Evolutionary conservation across 2,888 invertebrate species (phyloP), one percentile per base, ranked within the genome.

Genomic region (Machimus rusticus): DNA sequence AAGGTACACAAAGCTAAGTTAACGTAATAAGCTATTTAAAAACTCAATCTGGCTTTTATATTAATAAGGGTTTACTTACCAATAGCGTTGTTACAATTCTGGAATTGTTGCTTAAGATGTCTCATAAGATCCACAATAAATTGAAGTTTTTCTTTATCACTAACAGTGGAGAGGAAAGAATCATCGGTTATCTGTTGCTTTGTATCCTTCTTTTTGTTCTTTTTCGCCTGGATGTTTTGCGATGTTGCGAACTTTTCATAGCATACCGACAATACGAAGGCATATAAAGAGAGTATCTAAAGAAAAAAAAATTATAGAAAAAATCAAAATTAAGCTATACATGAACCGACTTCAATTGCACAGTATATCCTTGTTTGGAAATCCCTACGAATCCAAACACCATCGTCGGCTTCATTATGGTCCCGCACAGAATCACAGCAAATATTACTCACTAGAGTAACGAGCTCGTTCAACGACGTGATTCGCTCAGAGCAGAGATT

Each of bases 321-420:
- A 31, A 28, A 76, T 74, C 28, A 34, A 1, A 5, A 78, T 1
- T 12, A 43, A 46, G n/a, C 4, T n/a, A 46, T 57, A 31, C 43
- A 34, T 87, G 46, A 28, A 90, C 92, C 90, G 86, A 95, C 96
- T 94, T 96, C 96, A 88, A 95, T 92, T 90, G 94, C 94, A 90
- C 95, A 94, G 23, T 95, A 94, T 51, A 95, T 92, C 46, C 92
- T 92, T 90, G 94, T 95, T 89, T 95, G 93, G 5, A 93, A 91
- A 43, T 93, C 93, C 16, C 94, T 91, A 87, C 94, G 91, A 31
- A 90, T 90, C 94, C 94, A 94, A 14, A 92, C 90, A 8, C 91
- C 92, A 90, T 93, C 93, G 84, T 92, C 91, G 12, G 89, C 90
- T 16, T 91, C 91, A 89, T 93, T 92, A 88, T 93, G 92, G 31